Conservation (phyloP, 1,140 invertebrate species). For the Lethrus apterus region DNA sequence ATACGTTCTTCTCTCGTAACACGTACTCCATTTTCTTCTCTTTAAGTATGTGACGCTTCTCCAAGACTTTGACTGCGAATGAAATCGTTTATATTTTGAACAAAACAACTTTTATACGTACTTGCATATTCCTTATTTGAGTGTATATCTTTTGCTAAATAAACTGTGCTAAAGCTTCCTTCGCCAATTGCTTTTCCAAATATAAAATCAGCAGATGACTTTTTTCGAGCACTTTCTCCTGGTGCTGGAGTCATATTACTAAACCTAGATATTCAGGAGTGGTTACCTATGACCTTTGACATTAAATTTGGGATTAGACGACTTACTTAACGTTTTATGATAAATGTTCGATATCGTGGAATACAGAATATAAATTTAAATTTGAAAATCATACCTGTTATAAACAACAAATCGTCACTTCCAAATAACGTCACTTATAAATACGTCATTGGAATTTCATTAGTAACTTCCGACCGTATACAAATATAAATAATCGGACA, state of each 20-base stretch:
- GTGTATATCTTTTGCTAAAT: conserved; percentile 86
- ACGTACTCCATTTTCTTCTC: conserved; percentile 93
- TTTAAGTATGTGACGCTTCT: conserved; percentile 84
- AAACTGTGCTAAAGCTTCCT: conserved; percentile 94
- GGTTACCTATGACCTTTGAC: neutral
- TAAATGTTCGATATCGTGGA: too few relatives aligned
- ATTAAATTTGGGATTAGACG: neutral
- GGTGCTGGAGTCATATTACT: conserved; percentile 25
- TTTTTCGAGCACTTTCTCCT: conserved; percentile 47
- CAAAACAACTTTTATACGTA: conserved; percentile 48
- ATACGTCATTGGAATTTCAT: too few relatives aligned
- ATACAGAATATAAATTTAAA: too few relatives aligned
- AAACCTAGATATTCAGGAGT: neutral
- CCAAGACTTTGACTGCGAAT: conserved; percentile 90
- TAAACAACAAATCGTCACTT: too few relatives aligned
- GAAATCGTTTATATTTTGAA: conserved; percentile 29
- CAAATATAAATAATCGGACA: too few relatives aligned
- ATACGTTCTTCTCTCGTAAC: conserved; percentile 84
- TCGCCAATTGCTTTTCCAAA: conserved; percentile 95
- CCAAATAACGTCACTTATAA: too few relatives aligned
- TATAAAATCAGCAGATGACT: conserved; percentile 80
- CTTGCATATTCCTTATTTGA: conserved; percentile 87
- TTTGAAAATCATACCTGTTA: too few relatives aligned
- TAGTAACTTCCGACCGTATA: too few relatives aligned
- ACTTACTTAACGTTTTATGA: neutral